A percentile compares a stretch with the other conserved stretches of the same genome.
Evolutionary conservation across 2,888 invertebrate species (phyloP).

Genomic region (Gortyna flavago): DNA sequence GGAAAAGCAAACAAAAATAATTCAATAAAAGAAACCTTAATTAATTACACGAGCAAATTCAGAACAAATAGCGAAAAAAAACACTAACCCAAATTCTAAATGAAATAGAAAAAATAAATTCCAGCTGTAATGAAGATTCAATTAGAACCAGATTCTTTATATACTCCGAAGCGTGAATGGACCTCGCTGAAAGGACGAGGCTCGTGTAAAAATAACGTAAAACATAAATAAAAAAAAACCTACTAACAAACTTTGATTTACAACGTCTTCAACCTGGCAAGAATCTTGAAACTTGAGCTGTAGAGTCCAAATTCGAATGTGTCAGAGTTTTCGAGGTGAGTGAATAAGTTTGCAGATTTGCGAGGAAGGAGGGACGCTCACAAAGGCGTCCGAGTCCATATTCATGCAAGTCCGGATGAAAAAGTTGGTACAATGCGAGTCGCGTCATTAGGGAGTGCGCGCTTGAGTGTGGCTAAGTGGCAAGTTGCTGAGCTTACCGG

Average conservation of each 20-base stretch:
- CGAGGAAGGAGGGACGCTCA: conserved; percentile 69
- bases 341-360: conserved; percentile 52
- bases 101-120: conserved; percentile 72
- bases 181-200: conserved; percentile 68
- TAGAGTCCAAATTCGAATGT: conserved; percentile 44
- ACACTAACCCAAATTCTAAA: conserved; percentile 72
- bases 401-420: conserved; percentile 78
- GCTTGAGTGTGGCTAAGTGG: conserved; percentile 76
- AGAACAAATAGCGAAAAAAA: conserved; percentile 37
- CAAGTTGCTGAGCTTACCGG: conserved; percentile 72
- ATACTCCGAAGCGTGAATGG: conserved; percentile 76
- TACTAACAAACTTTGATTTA: conserved; percentile 46
- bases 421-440: conserved; percentile 81
- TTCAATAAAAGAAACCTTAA: conserved; percentile 5
- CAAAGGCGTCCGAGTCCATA: conserved; percentile 77
- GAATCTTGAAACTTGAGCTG: not conserved
- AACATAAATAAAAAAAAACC: conserved; percentile 72
- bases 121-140: conserved; percentile 69
- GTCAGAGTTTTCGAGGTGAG: not conserved
- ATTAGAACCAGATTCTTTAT: conserved; percentile 70
- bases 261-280: conserved; percentile 2
- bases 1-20: not conserved
- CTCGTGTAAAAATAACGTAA: conserved; percentile 78
- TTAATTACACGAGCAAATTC: conserved; percentile 20
- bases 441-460: conserved; percentile 78